Percentiles rank a stretch among this genome's conserved stretches.
Conservation (phyloP, 1,140 invertebrate species). For the Leptopilina clavipes region DNA sequence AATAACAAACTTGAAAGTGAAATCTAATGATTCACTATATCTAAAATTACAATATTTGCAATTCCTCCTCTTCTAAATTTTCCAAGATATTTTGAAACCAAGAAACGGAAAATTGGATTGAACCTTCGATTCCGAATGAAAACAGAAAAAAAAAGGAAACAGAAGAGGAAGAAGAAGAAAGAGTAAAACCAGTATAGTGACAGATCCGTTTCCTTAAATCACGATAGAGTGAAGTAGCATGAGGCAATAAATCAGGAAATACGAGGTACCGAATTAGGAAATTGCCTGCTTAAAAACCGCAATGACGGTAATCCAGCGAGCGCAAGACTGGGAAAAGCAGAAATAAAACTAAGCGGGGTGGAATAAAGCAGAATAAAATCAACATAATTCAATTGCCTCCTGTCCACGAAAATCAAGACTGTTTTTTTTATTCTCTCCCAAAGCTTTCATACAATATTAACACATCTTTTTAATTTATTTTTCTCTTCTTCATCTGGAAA, state of each 20-base stretch:
- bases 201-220: conserved; percentile 58
- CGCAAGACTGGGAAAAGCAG: conserved; percentile 40
- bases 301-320: conserved; percentile 70
- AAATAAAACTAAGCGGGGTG: conserved; percentile 68
- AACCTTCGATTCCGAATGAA: not conserved
- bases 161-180: too few species aligned
- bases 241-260: conserved; percentile 69
- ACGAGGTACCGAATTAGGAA: conserved; percentile 70
- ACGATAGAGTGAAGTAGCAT: conserved; percentile 42
- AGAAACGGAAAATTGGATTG: not conserved
- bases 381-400: conserved; percentile 73
- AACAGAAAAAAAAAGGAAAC: too few species aligned
- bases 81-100: too few species aligned
- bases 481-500: not conserved
- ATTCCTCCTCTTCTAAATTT: too few species aligned
- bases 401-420: conserved; percentile 69
- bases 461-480: not conserved
- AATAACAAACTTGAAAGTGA: not conserved
- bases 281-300: conserved; percentile 73
- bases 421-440: conserved; percentile 46
- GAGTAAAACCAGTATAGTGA: conserved; percentile 17
- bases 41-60: too few species aligned
- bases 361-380: conserved; percentile 73
- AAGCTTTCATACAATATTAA: not conserved
- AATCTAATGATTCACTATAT: too few species aligned